Evolutionary conservation across 1,140 invertebrate species (phyloP).

Genomic region (Drosophila ambigua): DNA sequence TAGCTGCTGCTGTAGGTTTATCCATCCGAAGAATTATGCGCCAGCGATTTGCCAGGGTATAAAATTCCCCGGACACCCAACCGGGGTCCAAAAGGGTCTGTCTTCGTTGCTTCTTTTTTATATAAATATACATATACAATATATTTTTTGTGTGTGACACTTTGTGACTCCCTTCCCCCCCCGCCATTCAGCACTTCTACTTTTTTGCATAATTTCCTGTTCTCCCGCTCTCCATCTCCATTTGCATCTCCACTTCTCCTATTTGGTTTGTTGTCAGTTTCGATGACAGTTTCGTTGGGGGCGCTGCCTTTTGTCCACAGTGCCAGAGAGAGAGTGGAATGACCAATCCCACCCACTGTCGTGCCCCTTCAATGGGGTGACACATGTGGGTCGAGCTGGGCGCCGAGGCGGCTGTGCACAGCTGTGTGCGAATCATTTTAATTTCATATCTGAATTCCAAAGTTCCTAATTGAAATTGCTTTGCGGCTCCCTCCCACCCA

Average conservation of each 20-base stretch:
- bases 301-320: constrained; percentile 47
- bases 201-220: constrained; percentile 72
- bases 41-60: too few relatives aligned
- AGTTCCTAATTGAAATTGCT: constrained; percentile 73
- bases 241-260: constrained; percentile 28
- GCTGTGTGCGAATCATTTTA: constrained; percentile 76
- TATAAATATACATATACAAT: background rate
- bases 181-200: constrained; percentile 12
- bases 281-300: constrained; percentile 73
- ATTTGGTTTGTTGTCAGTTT: constrained; percentile 64
- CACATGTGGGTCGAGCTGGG: too few relatives aligned
- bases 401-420: constrained; percentile 27
- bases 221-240: background rate
- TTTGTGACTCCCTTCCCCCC: constrained; percentile 14
- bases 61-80: too few relatives aligned
- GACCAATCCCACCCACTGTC: constrained; percentile 38
- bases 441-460: constrained; percentile 72
- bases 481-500: constrained; percentile 10
- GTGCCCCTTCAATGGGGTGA: background rate
- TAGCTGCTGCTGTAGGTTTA: too few relatives aligned
- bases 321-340: constrained; percentile 7
- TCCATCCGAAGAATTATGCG: constrained; percentile 6
- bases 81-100: too few relatives aligned
- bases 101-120: background rate
- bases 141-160: constrained; percentile 2